Percentiles rank a stretch among this genome's conserved stretches.
These are phyloP conservation scores for Lamproptera curius DNA, from an alignment of 2,888 invertebrate species.

Conservation along the genomic window DNA sequence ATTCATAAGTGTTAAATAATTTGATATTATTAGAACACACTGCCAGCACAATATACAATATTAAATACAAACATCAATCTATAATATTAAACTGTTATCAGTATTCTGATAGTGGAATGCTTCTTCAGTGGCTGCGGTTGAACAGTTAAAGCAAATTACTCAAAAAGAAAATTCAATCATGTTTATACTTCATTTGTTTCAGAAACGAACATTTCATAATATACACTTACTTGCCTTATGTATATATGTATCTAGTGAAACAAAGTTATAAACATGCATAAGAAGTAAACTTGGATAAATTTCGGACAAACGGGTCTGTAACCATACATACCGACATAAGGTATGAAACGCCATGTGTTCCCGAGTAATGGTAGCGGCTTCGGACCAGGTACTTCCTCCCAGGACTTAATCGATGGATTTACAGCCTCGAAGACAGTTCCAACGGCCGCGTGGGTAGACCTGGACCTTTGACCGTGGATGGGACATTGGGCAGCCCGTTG, in stretches of 20 bases:
- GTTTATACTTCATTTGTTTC: not conserved
- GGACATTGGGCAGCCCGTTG: conserved; percentile 39
- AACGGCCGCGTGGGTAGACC: conserved; percentile 59
- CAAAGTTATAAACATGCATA: not conserved
- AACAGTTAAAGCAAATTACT: not conserved
- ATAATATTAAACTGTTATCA: no score
- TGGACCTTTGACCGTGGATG: conserved; percentile 46
- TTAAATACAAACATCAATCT: no score
- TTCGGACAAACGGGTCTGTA: no score
- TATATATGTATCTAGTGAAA: not conserved
- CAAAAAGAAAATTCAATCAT: not conserved
- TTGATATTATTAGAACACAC: no score
- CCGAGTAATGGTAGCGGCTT: conserved; percentile 79
- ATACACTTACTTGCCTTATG: not conserved
- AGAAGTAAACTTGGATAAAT: not conserved
- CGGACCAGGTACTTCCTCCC: conserved; percentile 79
- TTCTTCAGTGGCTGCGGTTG: no score
- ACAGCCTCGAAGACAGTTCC: conserved; percentile 49
- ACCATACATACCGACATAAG: conserved; percentile 77
- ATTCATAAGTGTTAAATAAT: no score
- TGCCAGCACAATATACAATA: no score
- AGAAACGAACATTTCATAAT: not conserved
- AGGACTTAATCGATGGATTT: conserved; percentile 58
- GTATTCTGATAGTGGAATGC: no score
- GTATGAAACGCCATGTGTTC: conserved; percentile 81